Evolutionary conservation across 1,140 invertebrate species (phyloP).

Genomic region (Pissodes strobi): DNA sequence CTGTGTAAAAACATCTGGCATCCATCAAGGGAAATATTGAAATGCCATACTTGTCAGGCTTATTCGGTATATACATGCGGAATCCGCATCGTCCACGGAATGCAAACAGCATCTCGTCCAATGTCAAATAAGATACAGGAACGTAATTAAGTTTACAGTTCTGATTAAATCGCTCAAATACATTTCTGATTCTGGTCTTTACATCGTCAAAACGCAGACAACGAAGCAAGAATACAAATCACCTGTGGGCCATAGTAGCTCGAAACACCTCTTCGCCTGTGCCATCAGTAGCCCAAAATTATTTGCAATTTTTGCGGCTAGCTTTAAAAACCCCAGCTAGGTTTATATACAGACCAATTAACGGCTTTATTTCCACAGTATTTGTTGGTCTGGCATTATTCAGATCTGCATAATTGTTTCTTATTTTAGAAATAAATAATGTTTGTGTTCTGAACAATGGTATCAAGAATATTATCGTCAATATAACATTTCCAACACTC

Average conservation of each 20-base stretch:
- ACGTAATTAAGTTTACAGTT: background rate
- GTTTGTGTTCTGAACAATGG: background rate
- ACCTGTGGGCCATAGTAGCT: slow-evolving; percentile 7
- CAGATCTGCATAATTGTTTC: background rate
- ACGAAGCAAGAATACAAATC: slow-evolving; percentile 12
- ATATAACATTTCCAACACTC: background rate
- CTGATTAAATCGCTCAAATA: slow-evolving; percentile 5
- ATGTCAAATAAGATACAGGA: background rate
- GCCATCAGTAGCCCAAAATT: slow-evolving; percentile 15
- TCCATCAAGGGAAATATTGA: background rate
- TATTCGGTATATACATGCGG: no score
- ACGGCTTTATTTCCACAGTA: slow-evolving; percentile 11
- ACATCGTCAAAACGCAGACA: slow-evolving; percentile 22
- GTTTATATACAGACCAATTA: slow-evolving; percentile 18
- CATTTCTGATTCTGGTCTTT: background rate
- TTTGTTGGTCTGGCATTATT: background rate
- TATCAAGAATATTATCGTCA: background rate
- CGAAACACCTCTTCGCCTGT: slow-evolving; percentile 18
- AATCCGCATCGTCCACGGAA: slow-evolving; percentile 1
- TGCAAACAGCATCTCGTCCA: background rate
- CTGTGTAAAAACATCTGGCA: background rate
- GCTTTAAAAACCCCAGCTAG: slow-evolving; percentile 13
- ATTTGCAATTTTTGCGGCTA: slow-evolving; percentile 2
- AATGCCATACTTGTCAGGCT: slow-evolving; percentile 1
- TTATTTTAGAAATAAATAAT: background rate